Evolutionary conservation across 2,797 vertebrate genomes (phyloP).

Genomic region (Sibirionetta formosa): DNA sequence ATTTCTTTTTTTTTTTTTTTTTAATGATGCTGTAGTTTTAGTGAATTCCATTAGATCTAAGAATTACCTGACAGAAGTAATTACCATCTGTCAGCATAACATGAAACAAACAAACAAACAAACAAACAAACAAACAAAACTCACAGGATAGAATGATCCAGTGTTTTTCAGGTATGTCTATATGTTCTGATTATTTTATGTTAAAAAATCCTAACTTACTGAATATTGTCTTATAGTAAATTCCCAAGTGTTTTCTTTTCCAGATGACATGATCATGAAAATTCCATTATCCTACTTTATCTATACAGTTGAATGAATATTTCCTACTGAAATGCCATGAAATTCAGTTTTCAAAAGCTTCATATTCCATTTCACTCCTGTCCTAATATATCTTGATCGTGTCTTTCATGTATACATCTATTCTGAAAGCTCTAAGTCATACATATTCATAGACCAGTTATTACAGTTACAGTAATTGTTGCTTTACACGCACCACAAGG

Average conservation of each 20-base stretch:
- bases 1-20: background rate
- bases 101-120: background rate
- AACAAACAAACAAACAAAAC: too few relatives aligned
- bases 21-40: background rate
- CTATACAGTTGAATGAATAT: background rate
- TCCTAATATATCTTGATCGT: conserved; percentile 38
- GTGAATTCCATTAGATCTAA: background rate
- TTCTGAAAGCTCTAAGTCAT: conserved; percentile 60
- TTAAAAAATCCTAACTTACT: background rate
- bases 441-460: conserved; percentile 74
- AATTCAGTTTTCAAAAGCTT: background rate
- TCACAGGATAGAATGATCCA: accelerated
- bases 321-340: background rate
- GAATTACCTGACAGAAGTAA: background rate
- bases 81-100: background rate
- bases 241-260: background rate
- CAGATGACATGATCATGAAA: background rate
- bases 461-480: conserved; percentile 66
- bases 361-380: background rate
- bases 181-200: background rate
- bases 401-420: background rate
- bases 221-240: background rate
- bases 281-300: background rate
- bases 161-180: background rate
- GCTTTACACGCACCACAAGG: conserved; percentile 53